A percentile compares a stretch with the other conserved stretches of the same genome.
phyloP scores from a whole-genome alignment of 2,797 vertebrate species.

The Anolis apletophallus region DNA sequence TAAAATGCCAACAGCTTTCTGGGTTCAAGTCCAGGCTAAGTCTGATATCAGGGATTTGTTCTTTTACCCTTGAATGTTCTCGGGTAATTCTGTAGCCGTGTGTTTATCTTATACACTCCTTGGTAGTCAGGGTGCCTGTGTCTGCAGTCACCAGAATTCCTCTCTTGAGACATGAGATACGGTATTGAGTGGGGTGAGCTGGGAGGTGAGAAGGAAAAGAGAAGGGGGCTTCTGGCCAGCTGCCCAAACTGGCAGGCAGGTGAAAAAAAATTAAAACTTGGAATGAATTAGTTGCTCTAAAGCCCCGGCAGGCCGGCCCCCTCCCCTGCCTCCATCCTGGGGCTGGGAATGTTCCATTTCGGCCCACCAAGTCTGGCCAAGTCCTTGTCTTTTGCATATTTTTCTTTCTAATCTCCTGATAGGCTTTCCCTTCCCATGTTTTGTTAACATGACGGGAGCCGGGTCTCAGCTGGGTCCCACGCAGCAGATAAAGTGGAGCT shows the following conservation, averaged over 20 bases:
- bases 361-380: constrained; percentile 52
- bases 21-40: accelerated
- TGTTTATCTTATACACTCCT: not conserved
- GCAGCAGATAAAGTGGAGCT: constrained; percentile 64
- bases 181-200: not conserved
- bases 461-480: constrained; percentile 36
- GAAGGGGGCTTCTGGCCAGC: constrained; percentile 11
- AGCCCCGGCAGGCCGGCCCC: not conserved
- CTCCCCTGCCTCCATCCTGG: not conserved
- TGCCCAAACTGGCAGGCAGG: constrained; percentile 49
- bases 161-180: constrained; percentile 53
- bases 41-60: not conserved
- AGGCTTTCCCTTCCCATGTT: constrained; percentile 39
- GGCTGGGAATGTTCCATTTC: constrained; percentile 47
- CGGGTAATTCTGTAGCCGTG: not conserved
- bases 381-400: constrained; percentile 15
- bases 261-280: constrained; percentile 36
- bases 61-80: constrained; percentile 5
- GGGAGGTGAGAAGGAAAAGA: not conserved
- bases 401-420: constrained; percentile 6
- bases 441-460: constrained; percentile 52
- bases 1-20: not conserved
- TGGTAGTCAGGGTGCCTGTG: accelerated
- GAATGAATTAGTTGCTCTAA: not conserved
- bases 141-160: constrained; percentile 7